phyloP scores from a whole-genome alignment of 2,797 vertebrate species.

The Pipistrellus kuhlii region DNA sequence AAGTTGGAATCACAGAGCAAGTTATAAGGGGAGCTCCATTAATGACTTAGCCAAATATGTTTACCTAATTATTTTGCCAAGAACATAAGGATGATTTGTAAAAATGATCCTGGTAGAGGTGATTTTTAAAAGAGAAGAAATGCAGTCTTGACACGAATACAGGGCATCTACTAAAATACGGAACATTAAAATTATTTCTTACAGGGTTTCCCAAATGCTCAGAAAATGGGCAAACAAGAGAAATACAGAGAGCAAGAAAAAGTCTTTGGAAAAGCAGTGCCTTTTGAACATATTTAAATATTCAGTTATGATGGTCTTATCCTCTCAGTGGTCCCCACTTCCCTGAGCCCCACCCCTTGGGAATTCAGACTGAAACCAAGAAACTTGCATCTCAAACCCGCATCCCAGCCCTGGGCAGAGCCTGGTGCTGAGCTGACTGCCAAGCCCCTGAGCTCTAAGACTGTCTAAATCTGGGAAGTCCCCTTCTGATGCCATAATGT shows the following conservation, averaged over 20 bases:
- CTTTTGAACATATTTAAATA: background rate
- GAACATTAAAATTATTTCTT: background rate
- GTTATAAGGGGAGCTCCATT: constrained; percentile 45
- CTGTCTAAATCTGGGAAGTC: background rate
- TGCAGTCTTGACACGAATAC: background rate
- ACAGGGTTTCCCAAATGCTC: background rate
- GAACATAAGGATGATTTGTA: constrained; percentile 38
- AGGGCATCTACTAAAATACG: background rate
- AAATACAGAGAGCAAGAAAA: background rate
- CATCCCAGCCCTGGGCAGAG: background rate
- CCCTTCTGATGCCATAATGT: accelerated
- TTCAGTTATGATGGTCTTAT: background rate
- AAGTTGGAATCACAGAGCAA: constrained; percentile 16
- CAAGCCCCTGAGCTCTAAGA: background rate
- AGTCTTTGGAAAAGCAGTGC: background rate
- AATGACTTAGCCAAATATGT: constrained; percentile 64
- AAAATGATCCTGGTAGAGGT: constrained; percentile 31
- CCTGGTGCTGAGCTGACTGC: background rate
- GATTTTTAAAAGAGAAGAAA: constrained; percentile 8
- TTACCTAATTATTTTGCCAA: constrained; percentile 73
- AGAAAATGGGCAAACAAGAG: no score
- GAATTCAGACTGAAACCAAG: background rate
- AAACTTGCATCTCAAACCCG: background rate
- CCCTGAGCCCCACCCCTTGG: background rate
- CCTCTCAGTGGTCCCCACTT: background rate